A percentile compares a stretch with the other conserved stretches of the same genome.
phyloP scores from a whole-genome alignment of 2,797 vertebrate genomes.

The Micromesistius poutassou region DNA sequence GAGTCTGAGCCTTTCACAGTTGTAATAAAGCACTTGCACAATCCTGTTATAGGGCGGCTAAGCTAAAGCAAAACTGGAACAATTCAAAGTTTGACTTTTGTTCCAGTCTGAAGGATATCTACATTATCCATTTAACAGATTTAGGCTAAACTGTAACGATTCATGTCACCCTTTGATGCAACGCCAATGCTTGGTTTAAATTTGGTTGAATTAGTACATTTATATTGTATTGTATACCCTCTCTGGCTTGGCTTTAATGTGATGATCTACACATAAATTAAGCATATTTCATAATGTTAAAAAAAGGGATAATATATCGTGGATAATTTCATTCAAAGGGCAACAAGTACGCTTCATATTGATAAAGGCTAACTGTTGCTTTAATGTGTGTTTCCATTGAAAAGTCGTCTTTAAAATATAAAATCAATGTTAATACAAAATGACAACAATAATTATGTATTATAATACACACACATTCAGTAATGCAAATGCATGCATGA shows the following conservation, averaged over 20 bases:
- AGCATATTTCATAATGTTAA: not conserved
- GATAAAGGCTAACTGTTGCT: not conserved
- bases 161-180: not conserved
- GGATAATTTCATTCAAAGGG: not conserved
- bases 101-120: not conserved
- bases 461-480: not conserved
- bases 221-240: not conserved
- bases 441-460: not conserved
- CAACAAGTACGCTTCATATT: not conserved
- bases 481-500: not conserved
- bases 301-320: not conserved
- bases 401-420: too few species aligned
- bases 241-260: not conserved
- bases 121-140: not conserved
- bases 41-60: not conserved
- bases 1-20: too few species aligned
- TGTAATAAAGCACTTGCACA: too few species aligned
- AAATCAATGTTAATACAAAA: too few species aligned
- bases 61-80: not conserved
- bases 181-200: not conserved
- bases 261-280: not conserved
- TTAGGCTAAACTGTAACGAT: not conserved
- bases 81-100: not conserved
- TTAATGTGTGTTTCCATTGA: too few species aligned
- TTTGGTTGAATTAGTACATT: not conserved